Conservation (phyloP, 2,797 vertebrate species). For the Girardinus metallicus region DNA sequence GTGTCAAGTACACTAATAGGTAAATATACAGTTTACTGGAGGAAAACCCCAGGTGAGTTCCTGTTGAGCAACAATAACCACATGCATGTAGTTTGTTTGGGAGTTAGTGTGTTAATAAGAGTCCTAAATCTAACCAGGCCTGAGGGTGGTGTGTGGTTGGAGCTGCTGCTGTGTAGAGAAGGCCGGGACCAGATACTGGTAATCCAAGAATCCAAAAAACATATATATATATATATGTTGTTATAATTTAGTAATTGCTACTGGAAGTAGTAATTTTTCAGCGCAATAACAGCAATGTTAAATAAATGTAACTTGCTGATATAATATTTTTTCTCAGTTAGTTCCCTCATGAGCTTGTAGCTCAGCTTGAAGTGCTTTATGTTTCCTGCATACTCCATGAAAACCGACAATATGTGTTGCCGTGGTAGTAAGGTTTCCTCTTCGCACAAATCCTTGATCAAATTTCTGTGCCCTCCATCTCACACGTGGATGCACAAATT, state of each 20-base stretch:
- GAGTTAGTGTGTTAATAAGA: conserved; percentile 48
- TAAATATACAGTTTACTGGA: conserved; percentile 35
- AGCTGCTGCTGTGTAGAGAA: conserved; percentile 9
- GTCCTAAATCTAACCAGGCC: conserved; percentile 29
- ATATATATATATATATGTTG: background rate
- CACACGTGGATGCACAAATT: background rate
- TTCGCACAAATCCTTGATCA: background rate
- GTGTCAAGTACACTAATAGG: conserved; percentile 22
- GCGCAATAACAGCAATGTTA: background rate
- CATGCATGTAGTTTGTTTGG: conserved; percentile 45
- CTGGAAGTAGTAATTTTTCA: background rate
- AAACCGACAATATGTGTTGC: background rate
- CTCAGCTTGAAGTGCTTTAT: conserved; percentile 32
- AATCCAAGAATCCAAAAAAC: background rate
- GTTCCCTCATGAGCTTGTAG: background rate
- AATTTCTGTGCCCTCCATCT: background rate
- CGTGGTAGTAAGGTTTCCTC: background rate
- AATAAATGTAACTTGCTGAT: background rate
- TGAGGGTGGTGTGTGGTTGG: conserved; percentile 46
- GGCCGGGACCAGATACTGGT: background rate
- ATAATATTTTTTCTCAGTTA: background rate
- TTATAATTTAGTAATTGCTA: background rate
- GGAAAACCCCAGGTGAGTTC: conserved; percentile 59
- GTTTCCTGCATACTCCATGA: conserved; percentile 38
- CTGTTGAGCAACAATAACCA: conserved; percentile 40